Base-by-base conservation (phyloP, 1,140 invertebrate genomes). In the Apolygus lucorum region DNA sequence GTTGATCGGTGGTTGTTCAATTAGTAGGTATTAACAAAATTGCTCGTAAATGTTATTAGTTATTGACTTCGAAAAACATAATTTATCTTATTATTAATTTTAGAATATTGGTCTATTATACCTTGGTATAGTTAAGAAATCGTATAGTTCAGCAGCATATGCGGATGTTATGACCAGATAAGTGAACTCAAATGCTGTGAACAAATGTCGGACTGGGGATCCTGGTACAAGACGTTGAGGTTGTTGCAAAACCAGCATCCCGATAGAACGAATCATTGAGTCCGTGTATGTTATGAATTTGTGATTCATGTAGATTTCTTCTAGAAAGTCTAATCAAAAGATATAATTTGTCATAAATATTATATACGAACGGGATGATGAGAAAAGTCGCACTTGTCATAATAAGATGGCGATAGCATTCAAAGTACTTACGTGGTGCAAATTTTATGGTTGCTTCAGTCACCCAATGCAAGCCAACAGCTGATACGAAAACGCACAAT, bases 191-290 rank as follows among this genome's bases (percentile, higher is more conserved):
- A 64, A 64, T 2, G 63, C 24, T 8, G 63, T 64, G 26, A 64
- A 64, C 2, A 64, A 24, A 28, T 27, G 28, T 4, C 63, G 24
- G 13, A 64, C 63, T 24, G 63, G 63, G 2, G 63, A 64, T 2
- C 28, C 63, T 8, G 28, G 24, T 11, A 64, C 63, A 13, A 64
- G 28, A 22, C 54, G 54, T 27, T 26, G 24, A 4, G 63, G 63
- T 28, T 64, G 63, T 28, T 64, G 63, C 28, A 64, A 24, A 27
- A 64, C 63, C 22, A 28, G 27, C 63, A 64, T 64, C 14, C 63
- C 63, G 26, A 64, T 28, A 2, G 63, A 64, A 26, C 63, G 24
- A 8, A 64, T 28, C 63, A 64, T 13, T 4, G 63, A 64, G 27
- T 64, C 63, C 26, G 63, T 64, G 25, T 11, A 24, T 8, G 25